Conservation (phyloP, 2,797 vertebrate genomes). For the Fundulus diaphanus region DNA sequence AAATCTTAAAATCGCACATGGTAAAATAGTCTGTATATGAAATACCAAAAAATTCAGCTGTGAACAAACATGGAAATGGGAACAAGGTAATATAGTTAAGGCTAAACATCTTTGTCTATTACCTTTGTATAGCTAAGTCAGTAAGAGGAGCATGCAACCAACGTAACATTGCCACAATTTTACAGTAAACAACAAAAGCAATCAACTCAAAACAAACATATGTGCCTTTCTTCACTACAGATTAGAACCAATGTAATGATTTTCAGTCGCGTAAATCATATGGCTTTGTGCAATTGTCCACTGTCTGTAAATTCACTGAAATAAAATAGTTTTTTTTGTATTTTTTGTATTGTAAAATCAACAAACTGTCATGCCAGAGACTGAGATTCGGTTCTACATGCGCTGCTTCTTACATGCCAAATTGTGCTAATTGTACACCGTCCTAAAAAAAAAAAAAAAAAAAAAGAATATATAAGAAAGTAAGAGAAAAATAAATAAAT, state of each 20-base stretch:
- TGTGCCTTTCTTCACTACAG: constrained; percentile 74
- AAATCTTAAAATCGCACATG: constrained; percentile 75
- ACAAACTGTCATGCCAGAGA: constrained; percentile 92
- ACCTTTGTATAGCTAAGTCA: constrained; percentile 86
- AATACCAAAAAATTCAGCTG: constrained; percentile 81
- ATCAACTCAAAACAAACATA: constrained; percentile 78
- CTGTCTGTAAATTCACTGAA: constrained; percentile 69
- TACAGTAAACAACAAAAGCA: constrained; percentile 84
- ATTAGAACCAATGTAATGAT: constrained; percentile 79
- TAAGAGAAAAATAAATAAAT: constrained; percentile 59
- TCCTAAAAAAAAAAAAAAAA: constrained; percentile 72
- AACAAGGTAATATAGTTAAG: constrained; percentile 90
- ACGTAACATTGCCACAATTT: constrained; percentile 86
- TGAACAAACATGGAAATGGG: constrained; percentile 81
- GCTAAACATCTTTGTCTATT: constrained; percentile 87
- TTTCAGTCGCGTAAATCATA: constrained; percentile 71
- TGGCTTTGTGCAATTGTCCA: constrained; percentile 82
- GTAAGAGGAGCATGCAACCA: constrained; percentile 90
- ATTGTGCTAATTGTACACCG: constrained; percentile 85
- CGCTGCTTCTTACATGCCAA: constrained; percentile 90
- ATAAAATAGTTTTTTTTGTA: constrained; percentile 75
- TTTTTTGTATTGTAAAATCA: constrained; percentile 79
- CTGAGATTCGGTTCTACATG: constrained; percentile 91
- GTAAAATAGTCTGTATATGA: constrained; percentile 78
- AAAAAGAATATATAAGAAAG: neutral